Conservation (phyloP, 2,888 invertebrate genomes). For the Imbricaverruca yamaguchii region DNA sequence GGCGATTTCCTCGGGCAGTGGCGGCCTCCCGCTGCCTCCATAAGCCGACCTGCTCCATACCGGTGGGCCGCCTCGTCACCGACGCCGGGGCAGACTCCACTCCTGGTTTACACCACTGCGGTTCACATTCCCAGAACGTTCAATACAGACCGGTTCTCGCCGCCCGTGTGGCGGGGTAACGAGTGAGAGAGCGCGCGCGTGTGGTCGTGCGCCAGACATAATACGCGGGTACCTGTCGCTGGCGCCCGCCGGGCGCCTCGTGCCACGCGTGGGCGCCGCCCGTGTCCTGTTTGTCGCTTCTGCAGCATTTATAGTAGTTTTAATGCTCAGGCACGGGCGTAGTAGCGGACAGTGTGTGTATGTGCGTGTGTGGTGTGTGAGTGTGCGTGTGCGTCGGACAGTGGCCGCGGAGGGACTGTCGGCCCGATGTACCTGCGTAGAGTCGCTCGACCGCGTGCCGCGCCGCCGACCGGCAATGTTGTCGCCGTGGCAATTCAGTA, state of each 20-base stretch:
- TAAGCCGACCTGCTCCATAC: not conserved
- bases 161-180: not conserved
- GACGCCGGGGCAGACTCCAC: not conserved
- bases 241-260: not conserved
- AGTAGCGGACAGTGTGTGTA: not conserved
- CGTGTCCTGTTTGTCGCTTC: not conserved
- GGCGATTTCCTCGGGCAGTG: not conserved
- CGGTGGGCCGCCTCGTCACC: not conserved
- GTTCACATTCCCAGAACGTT: not conserved
- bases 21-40: not conserved
- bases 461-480: too few relatives aligned
- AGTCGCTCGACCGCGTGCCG: too few relatives aligned
- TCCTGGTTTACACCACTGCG: not conserved
- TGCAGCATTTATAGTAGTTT: constrained; percentile 18
- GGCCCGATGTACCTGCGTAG: constrained; percentile 5
- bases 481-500: not conserved
- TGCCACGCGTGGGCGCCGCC: not conserved
- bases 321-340: not conserved
- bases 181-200: not conserved
- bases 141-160: not conserved
- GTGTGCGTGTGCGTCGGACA: not conserved
- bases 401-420: too few relatives aligned
- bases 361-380: not conserved
- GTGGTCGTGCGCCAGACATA: not conserved
- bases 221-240: not conserved